Conservation (phyloP, 2,113 vertebrate genomes). For the Gallinago paraguaiae region DNA sequence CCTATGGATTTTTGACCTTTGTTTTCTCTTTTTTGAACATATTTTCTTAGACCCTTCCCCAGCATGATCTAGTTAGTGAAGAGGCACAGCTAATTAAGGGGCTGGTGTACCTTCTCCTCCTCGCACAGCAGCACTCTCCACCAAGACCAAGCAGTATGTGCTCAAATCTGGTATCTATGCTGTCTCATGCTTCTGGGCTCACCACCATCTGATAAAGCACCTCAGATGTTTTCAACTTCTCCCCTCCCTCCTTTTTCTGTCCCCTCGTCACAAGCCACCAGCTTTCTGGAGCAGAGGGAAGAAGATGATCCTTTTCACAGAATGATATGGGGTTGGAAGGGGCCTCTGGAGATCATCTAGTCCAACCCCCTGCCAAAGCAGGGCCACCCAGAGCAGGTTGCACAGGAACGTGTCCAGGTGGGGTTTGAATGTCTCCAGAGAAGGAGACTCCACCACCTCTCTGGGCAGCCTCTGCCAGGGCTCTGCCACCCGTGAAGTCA, state of each 20-base stretch:
- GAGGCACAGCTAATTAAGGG: background rate
- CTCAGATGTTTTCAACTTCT: background rate
- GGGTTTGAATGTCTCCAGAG: no score
- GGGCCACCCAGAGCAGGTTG: no score
- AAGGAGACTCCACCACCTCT: no score
- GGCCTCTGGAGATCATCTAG: no score
- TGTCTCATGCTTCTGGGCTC: background rate
- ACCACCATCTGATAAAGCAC: background rate
- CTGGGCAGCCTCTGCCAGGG: no score
- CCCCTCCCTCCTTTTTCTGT: background rate
- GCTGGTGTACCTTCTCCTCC: background rate
- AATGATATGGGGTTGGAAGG: no score
- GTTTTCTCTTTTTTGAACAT: background rate
- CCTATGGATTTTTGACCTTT: background rate
- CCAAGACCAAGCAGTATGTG: background rate
- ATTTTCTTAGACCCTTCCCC: background rate
- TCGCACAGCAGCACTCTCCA: background rate
- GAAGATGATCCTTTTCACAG: background rate
- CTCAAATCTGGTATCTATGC: background rate
- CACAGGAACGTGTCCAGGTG: no score
- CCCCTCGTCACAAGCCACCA: background rate
- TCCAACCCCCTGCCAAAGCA: no score
- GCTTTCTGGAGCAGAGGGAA: background rate
- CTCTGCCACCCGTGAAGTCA: no score
- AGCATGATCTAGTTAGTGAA: background rate